phyloP scores from a whole-genome alignment of 2,888 invertebrate genomes.

The Nemotelus pantherinus region DNA sequence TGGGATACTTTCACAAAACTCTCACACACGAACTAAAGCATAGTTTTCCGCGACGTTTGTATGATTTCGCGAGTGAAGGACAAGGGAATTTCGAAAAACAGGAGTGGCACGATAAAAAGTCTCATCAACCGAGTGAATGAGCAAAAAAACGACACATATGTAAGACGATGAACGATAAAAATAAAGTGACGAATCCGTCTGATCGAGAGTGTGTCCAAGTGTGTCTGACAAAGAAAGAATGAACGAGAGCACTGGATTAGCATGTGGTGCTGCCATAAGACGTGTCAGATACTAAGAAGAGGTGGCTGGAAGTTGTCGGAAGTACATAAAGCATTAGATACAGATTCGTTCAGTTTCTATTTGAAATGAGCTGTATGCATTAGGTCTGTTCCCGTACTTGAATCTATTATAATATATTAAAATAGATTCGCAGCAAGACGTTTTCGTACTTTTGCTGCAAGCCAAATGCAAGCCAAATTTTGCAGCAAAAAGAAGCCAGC shows the following conservation, averaged over 20 bases:
- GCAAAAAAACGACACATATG: constrained; percentile 46
- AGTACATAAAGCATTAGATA: too few relatives aligned
- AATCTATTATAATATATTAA: too few relatives aligned
- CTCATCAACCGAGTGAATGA: constrained; percentile 41
- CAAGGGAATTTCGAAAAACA: constrained; percentile 47
- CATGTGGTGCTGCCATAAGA: constrained; percentile 16
- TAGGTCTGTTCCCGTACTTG: too few relatives aligned
- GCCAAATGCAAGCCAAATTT: too few relatives aligned
- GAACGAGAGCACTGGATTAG: neutral
- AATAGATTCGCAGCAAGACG: too few relatives aligned
- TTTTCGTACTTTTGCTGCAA: too few relatives aligned
- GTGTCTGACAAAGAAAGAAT: constrained; percentile 20
- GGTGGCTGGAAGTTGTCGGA: neutral
- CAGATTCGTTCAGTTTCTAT: too few relatives aligned
- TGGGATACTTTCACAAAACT: constrained; percentile 18
- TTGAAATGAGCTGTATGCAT: too few relatives aligned
- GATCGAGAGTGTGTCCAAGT: constrained; percentile 11
- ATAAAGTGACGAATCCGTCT: constrained; percentile 50
- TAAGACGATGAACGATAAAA: constrained; percentile 47
- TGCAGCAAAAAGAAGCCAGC: too few relatives aligned
- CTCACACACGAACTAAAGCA: constrained; percentile 41
- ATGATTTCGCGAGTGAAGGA: constrained; percentile 36
- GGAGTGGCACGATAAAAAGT: constrained; percentile 51
- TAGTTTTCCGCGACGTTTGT: constrained; percentile 32
- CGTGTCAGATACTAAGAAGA: neutral